phyloP scores from a whole-genome alignment of 2,888 invertebrate species.

The Merodon equestris region DNA sequence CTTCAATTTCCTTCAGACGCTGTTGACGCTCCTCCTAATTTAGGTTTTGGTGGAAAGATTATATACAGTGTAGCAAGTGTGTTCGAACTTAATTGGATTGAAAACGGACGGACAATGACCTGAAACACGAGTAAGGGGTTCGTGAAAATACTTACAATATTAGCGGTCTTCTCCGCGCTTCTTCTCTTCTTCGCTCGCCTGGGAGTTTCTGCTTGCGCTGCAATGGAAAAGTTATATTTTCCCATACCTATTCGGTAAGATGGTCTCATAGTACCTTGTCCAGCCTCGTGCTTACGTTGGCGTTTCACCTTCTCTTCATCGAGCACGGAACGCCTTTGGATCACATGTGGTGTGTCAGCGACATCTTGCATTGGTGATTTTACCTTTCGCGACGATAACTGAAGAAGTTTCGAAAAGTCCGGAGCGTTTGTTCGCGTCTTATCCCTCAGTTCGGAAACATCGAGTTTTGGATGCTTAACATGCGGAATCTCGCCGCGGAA shows the following conservation, averaged over 20 bases:
- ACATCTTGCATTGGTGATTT: constrained; percentile 78
- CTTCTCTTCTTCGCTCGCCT: constrained; percentile 82
- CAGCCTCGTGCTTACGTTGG: constrained; percentile 76
- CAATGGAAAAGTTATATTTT: constrained; percentile 21
- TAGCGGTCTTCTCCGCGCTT: constrained; percentile 82
- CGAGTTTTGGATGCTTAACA: constrained; percentile 86
- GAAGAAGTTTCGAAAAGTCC: constrained; percentile 77
- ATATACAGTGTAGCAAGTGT: constrained; percentile 38
- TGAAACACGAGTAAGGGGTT: background rate
- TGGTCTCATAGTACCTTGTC: constrained; percentile 37
- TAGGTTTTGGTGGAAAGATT: constrained; percentile 29
- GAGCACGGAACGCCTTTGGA: constrained; percentile 75
- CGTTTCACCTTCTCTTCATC: constrained; percentile 78
- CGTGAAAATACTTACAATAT: constrained; percentile 81
- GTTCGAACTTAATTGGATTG: constrained; percentile 14
- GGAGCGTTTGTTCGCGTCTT: constrained; percentile 76
- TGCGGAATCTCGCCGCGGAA: constrained; percentile 95
- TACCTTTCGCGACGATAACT: constrained; percentile 74
- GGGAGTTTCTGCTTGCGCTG: constrained; percentile 78
- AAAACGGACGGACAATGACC: constrained; percentile 44
- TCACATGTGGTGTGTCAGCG: constrained; percentile 74
- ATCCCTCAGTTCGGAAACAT: constrained; percentile 78
- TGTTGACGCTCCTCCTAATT: constrained; percentile 86
- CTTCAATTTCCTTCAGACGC: constrained; percentile 86
- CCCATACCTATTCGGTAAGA: background rate